phyloP scores from a whole-genome alignment of 2,113 vertebrate species.

The Alectura lathami region DNA sequence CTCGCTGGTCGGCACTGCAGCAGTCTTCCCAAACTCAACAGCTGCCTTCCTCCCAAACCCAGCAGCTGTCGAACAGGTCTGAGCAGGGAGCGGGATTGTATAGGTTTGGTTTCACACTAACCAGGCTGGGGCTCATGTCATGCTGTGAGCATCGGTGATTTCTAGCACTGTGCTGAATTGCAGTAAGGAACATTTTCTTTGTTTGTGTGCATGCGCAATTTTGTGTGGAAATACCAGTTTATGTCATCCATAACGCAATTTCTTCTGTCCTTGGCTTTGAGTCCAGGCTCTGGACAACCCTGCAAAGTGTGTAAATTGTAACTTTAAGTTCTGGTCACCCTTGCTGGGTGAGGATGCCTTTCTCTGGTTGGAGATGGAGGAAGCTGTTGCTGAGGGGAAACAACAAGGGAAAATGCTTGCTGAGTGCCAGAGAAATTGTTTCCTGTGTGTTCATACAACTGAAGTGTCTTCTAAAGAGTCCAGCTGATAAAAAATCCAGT shows the following conservation, averaged over 20 bases:
- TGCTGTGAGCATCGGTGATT: not conserved
- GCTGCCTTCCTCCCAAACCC: constrained; percentile 17
- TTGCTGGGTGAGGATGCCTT: not conserved
- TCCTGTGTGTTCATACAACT: not conserved
- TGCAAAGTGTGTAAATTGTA: not conserved
- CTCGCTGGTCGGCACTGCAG: not conserved
- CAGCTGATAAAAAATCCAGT: not conserved
- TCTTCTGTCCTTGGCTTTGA: not conserved
- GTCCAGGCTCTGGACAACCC: not conserved
- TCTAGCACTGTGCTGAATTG: not conserved
- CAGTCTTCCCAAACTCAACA: not conserved
- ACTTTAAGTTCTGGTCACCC: not conserved
- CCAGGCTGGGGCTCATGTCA: rapidly evolving
- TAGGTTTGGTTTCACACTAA: not conserved
- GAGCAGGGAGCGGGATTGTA: not conserved
- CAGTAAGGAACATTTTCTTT: not conserved
- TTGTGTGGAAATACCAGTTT: not conserved
- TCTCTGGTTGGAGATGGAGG: not conserved
- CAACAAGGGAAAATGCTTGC: not conserved
- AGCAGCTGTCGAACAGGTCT: not conserved
- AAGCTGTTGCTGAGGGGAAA: not conserved
- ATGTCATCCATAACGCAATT: not conserved
- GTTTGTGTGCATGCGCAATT: not conserved
- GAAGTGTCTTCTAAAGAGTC: not conserved
- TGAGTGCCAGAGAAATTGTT: constrained; percentile 12